Conservation (phyloP, 1,140 invertebrate genomes). For the Pomacea maculata region DNA sequence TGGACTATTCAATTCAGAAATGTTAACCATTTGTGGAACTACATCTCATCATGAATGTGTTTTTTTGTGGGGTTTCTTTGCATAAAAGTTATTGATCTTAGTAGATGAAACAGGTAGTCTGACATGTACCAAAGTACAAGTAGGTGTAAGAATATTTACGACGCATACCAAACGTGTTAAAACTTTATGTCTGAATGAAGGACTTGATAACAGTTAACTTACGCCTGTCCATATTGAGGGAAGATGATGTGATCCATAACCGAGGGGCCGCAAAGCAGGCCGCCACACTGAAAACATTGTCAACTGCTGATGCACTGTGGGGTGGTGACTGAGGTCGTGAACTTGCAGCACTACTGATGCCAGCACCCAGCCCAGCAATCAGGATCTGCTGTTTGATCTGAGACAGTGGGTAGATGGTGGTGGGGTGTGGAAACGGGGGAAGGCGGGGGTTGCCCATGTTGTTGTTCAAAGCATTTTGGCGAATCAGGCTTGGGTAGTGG, state of each 20-base stretch:
- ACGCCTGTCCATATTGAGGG: constrained; percentile 58
- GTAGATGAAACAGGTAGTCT: too few species aligned
- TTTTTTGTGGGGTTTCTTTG: too few species aligned
- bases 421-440: constrained; percentile 88
- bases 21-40: too few species aligned
- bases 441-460: constrained; percentile 77
- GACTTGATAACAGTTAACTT: constrained; percentile 38
- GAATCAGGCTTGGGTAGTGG: constrained; percentile 74
- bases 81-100: too few species aligned
- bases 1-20: too few species aligned
- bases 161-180: background rate
- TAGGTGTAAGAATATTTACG: background rate
- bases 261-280: constrained; percentile 80
- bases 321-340: constrained; percentile 68
- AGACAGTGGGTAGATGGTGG: constrained; percentile 79
- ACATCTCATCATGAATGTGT: too few species aligned
- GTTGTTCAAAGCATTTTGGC: constrained; percentile 71
- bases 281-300: constrained; percentile 73
- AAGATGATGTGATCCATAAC: constrained; percentile 74
- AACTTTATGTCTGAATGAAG: background rate
- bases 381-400: constrained; percentile 81
- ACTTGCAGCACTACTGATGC: constrained; percentile 19
- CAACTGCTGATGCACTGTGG: constrained; percentile 52
- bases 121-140: too few species aligned
- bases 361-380: constrained; percentile 50